These are phyloP conservation scores for Paragorgia papillata DNA, from an alignment of 92 coral and sea anemone species.

Conservation along the genomic window DNA sequence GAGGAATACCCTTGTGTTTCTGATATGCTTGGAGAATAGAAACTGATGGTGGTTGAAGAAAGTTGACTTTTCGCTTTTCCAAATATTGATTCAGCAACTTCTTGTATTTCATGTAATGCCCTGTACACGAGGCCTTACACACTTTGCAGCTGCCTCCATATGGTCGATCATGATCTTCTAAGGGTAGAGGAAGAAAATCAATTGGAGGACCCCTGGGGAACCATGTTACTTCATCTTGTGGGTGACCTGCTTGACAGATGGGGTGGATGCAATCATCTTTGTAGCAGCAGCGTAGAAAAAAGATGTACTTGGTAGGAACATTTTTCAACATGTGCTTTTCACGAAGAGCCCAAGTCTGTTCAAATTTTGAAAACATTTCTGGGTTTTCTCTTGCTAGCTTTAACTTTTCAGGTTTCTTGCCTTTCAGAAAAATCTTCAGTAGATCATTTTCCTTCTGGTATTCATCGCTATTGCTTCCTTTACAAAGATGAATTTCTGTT, in stretches of 20 bases:
- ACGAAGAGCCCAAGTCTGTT: conserved; percentile 66
- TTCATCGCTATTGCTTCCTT: conserved; percentile 45
- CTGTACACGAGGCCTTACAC: too few species aligned
- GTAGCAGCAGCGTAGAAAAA: conserved; percentile 54
- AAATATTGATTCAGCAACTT: too few species aligned
- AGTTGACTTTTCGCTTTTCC: too few species aligned
- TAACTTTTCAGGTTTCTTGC: conserved; percentile 46
- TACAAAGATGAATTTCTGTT: conserved; percentile 56
- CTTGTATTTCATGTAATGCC: too few species aligned
- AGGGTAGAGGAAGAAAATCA: conserved; percentile 13
- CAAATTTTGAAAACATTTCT: conserved; percentile 46
- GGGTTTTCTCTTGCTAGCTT: conserved; percentile 54
- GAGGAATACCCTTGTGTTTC: too few species aligned
- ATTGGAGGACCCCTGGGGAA: conserved; percentile 22
- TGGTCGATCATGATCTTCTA: too few species aligned
- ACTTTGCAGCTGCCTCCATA: too few species aligned
- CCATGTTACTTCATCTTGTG: conserved; percentile 4
- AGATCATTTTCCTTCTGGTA: conserved; percentile 45
- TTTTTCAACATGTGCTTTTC: conserved; percentile 52
- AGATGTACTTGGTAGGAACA: conserved; percentile 56
- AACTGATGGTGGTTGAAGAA: too few species aligned
- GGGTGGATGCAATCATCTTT: conserved; percentile 51
- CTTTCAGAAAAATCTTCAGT: conserved; percentile 53
- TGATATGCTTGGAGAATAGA: too few species aligned
- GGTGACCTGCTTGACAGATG: conserved; percentile 27